Percentiles rank a stretch among this genome's conserved stretches.
phyloP scores from a whole-genome alignment of 1,140 invertebrate species.

The Leptonema lineaticorne region DNA sequence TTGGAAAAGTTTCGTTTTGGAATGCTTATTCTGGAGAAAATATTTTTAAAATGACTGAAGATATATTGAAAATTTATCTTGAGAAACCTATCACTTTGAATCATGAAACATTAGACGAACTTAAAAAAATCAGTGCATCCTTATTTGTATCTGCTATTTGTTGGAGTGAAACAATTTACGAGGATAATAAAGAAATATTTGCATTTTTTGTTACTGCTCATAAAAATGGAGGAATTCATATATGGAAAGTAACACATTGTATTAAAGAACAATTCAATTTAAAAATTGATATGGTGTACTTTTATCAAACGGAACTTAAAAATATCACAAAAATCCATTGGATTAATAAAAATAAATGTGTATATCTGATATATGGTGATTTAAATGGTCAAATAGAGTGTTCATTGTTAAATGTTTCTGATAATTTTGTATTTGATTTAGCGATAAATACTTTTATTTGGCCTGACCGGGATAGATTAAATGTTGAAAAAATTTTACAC shows the following conservation, averaged over 20 bases:
- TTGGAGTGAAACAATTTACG: neutral
- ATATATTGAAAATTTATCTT: neutral
- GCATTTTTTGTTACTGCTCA: neutral
- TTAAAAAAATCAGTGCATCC: neutral
- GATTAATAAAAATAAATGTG: neutral
- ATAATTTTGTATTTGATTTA: neutral
- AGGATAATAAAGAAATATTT: neutral
- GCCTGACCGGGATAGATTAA: neutral
- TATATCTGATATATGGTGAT: neutral
- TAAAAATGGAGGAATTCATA: neutral
- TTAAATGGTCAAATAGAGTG: neutral
- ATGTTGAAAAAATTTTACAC: neutral
- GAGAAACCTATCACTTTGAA: neutral
- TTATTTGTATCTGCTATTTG: neutral
- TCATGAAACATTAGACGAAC: neutral
- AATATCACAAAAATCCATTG: neutral
- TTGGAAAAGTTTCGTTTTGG: neutral
- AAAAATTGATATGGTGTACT: neutral
- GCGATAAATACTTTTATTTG: neutral
- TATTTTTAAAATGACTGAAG: neutral
- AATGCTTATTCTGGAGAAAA: neutral
- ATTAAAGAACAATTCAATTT: neutral
- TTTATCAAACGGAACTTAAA: neutral
- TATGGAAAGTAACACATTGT: neutral
- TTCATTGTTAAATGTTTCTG: neutral